phyloP scores from a whole-genome alignment of 2,113 vertebrate genomes.

The Coreoperca whiteheadi region DNA sequence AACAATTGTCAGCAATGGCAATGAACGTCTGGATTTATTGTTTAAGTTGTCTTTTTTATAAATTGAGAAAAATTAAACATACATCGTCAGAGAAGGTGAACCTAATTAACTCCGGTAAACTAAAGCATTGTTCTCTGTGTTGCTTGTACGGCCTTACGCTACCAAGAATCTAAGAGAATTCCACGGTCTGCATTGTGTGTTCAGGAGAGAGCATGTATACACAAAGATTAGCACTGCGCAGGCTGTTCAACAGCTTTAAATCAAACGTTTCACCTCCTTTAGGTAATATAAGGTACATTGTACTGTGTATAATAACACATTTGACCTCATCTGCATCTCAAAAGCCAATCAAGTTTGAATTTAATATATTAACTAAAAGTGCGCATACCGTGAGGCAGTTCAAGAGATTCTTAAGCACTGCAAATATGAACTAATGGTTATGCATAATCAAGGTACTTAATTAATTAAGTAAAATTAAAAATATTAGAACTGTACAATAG shows the following conservation, averaged over 20 bases:
- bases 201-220: neutral
- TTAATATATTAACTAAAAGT: neutral
- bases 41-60: neutral
- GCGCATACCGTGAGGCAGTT: neutral
- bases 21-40: neutral
- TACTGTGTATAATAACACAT: neutral
- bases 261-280: neutral
- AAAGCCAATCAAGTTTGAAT: neutral
- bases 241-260: conserved; percentile 17
- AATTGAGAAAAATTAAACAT: neutral
- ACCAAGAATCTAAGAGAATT: neutral
- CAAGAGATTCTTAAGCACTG: neutral
- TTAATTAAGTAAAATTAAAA: neutral
- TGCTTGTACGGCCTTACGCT: neutral
- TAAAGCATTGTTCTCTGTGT: neutral
- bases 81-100: neutral
- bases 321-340: neutral
- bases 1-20: neutral
- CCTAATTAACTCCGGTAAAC: neutral
- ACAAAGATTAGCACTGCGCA: neutral
- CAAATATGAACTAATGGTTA: conserved; percentile 2
- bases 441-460: conserved; percentile 6
- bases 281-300: neutral
- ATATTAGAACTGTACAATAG: neutral
- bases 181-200: neutral